Evolutionary conservation across 2,888 invertebrate genomes (phyloP), one percentile per base, ranked within the genome.

Genomic region (Heliconius ismenius): DNA sequence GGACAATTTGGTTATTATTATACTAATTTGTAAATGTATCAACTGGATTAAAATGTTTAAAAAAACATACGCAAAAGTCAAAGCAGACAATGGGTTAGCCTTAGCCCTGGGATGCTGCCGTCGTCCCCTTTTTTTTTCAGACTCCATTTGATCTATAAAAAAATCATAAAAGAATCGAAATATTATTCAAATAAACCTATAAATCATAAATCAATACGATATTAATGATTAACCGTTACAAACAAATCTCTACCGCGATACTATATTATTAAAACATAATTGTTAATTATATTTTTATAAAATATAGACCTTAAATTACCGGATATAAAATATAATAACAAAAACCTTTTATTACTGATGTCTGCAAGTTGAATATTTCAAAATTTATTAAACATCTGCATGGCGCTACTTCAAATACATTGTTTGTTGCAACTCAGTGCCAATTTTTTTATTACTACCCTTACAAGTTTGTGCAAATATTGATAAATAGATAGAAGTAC

Each of bases 31-130:
- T 65, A 36, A 36, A 65, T 65, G 10, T 65, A 36, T 67, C 24
- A 67, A 67, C 2, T 39, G 39, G 11, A 39, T 39, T 39, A 15
- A 39, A 24, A 67, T 18, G 2, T 15, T n/a, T 54, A 58, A 74
- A 64, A n/a, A 24, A 74, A 72, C 95, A 95, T 93, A 97, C 96
- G 95, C 93, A 89, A 96, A 96, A 76, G 96, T 96, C 70, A 96
- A 87, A n/a, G 95, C 93, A 43, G 96, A 96, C 58, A 97, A 82
- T n/a, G 95, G 93, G 86, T 96, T 96, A 26, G 96, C 95, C 82
- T 89, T 94, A 82, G 96, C 95, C 84, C 96, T 93, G 1, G 96
- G 96, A 90, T 96, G 96, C 75, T 94, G 91, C 79, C 94, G 95
- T 76, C 94, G 95, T 74, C 92, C 90, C 83, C 92, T 94, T 86